Conservation (phyloP, 2,113 vertebrate genomes). For the Clarias batrachus region DNA sequence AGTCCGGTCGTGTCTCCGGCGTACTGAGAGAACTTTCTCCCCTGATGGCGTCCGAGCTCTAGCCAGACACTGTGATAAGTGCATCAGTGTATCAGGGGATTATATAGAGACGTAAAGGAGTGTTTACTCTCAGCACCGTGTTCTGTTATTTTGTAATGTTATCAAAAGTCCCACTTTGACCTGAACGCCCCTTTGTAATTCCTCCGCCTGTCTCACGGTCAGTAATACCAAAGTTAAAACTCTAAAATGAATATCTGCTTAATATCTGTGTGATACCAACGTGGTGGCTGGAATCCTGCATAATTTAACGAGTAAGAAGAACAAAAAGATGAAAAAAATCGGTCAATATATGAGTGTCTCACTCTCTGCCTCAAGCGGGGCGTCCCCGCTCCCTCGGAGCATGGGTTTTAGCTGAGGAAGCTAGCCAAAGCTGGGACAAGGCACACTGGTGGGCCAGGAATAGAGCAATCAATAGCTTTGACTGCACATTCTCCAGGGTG, state of each 20-base stretch:
- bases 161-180: no score
- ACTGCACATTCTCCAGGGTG: slow-evolving; percentile 86
- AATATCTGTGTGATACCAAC: neutral
- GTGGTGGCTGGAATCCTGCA: slow-evolving; percentile 7
- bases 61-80: no score
- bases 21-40: no score
- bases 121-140: no score
- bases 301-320: slow-evolving; percentile 22
- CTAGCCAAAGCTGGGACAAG: slow-evolving; percentile 66
- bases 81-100: no score
- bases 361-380: slow-evolving; percentile 19
- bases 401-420: slow-evolving; percentile 72
- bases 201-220: neutral
- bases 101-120: no score
- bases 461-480: slow-evolving; percentile 89
- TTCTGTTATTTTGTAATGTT: no score
- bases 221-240: neutral
- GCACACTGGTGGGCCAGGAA: slow-evolving; percentile 87
- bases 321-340: slow-evolving; percentile 18
- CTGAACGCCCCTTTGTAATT: neutral
- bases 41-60: no score
- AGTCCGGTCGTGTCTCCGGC: no score
- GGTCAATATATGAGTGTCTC: slow-evolving; percentile 37
- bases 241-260: neutral
- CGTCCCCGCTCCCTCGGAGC: slow-evolving; percentile 44